Evolutionary conservation across 2,888 invertebrate genomes (phyloP).

Genomic region (Hololepta plana): DNA sequence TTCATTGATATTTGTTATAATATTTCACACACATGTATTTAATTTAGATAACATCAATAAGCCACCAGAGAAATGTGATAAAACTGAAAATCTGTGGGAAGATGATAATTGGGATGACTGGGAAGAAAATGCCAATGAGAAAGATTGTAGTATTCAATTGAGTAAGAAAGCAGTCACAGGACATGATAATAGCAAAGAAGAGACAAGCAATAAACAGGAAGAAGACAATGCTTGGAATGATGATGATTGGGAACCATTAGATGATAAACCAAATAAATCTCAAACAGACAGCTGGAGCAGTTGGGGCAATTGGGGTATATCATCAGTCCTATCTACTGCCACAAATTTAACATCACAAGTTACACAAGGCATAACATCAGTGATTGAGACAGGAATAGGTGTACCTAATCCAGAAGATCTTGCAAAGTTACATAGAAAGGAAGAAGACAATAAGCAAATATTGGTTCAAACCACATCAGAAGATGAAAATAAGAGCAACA

Average conservation of each 20-base stretch:
- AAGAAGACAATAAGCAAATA: slow-evolving; percentile 13
- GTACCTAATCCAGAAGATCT: slow-evolving; percentile 68
- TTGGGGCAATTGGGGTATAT: slow-evolving; percentile 63
- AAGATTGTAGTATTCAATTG: slow-evolving; percentile 5
- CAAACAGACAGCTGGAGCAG: slow-evolving; percentile 24
- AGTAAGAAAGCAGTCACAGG: not conserved
- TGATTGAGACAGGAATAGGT: slow-evolving; percentile 66
- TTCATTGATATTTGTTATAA: too few species aligned
- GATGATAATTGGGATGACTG: slow-evolving; percentile 28
- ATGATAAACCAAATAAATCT: slow-evolving; percentile 9
- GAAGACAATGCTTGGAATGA: slow-evolving; percentile 27
- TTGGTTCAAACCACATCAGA: slow-evolving; percentile 6
- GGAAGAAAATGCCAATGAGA: not conserved
- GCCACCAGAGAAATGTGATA: too few species aligned
- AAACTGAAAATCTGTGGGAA: slow-evolving; percentile 12
- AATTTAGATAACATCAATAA: slow-evolving; percentile 32
- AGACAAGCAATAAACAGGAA: slow-evolving; percentile 2
- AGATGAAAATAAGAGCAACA: slow-evolving; percentile 1
- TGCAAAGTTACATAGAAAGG: slow-evolving; percentile 31
- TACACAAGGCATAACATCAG: slow-evolving; percentile 59
- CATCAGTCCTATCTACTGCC: slow-evolving; percentile 57
- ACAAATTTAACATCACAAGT: slow-evolving; percentile 64
- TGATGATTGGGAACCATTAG: slow-evolving; percentile 19
- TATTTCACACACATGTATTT: too few species aligned
- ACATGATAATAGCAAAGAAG: slow-evolving; percentile 1